A percentile compares a stretch with the other conserved stretches of the same genome.
Conservation (phyloP, 1,140 invertebrate species). For the Halesus radiatus region DNA sequence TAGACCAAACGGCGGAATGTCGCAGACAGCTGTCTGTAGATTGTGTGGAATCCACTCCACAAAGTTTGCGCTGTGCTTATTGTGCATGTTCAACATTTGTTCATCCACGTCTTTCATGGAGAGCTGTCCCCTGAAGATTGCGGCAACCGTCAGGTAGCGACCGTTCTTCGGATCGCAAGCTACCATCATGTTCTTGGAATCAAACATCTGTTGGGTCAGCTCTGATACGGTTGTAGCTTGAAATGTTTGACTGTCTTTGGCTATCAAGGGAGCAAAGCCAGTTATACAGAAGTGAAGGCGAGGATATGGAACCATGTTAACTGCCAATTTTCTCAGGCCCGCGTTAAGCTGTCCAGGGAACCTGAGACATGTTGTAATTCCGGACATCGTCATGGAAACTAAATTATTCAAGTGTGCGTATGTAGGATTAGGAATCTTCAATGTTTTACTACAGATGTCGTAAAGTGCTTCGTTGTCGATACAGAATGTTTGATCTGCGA, state of each 20-base stretch:
- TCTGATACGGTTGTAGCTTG: constrained; percentile 79
- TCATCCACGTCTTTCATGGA: constrained; percentile 76
- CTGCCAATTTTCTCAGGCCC: constrained; percentile 94
- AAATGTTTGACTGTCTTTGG: constrained; percentile 78
- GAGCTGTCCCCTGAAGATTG: constrained; percentile 83
- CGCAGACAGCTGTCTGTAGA: constrained; percentile 86
- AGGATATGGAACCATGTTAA: constrained; percentile 94
- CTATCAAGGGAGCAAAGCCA: constrained; percentile 87
- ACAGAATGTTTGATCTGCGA: constrained; percentile 78
- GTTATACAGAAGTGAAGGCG: constrained; percentile 82
- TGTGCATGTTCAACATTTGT: constrained; percentile 77
- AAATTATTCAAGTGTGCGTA: constrained; percentile 87
- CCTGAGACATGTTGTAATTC: constrained; percentile 81
- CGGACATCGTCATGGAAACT: constrained; percentile 83
- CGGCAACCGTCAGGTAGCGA: constrained; percentile 80
- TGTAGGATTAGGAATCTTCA: constrained; percentile 84
- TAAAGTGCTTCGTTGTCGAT: constrained; percentile 88
- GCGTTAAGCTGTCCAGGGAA: constrained; percentile 87
- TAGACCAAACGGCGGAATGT: constrained; percentile 87
- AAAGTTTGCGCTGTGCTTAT: constrained; percentile 83
- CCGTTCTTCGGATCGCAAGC: constrained; percentile 79
- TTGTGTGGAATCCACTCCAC: constrained; percentile 94
- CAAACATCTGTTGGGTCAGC: constrained; percentile 84
- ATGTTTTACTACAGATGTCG: constrained; percentile 89
- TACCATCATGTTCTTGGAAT: constrained; percentile 80